Percentiles rank a stretch among this genome's conserved stretches.
Conservation (phyloP, 2,888 invertebrate genomes). For the Bembecia ichneumoniformis region DNA sequence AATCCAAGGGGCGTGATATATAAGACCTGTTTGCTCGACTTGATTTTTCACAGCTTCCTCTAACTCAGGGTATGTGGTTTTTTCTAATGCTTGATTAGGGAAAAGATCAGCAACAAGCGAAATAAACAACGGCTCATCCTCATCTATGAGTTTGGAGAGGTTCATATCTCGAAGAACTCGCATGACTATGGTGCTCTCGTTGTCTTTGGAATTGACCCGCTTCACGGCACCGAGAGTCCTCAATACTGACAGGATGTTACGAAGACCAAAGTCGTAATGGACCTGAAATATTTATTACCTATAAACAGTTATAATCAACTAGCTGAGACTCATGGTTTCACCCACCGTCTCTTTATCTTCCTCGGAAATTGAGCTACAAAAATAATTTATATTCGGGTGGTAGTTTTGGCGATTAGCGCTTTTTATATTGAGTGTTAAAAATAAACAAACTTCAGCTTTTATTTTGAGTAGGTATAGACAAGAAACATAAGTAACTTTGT, state of each 20-base stretch:
- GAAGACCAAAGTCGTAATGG: conserved; percentile 96
- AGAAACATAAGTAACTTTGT: neutral
- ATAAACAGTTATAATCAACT: conserved; percentile 11
- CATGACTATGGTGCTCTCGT: conserved; percentile 97
- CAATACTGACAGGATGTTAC: conserved; percentile 95
- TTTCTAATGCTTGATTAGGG: conserved; percentile 94
- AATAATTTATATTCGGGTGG: no score
- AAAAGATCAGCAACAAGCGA: conserved; percentile 96
- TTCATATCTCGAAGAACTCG: conserved; percentile 98
- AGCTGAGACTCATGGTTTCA: neutral
- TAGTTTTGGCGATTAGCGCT: no score
- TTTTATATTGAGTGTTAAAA: no score
- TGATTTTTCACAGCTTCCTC: conserved; percentile 90
- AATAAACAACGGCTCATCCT: conserved; percentile 97
- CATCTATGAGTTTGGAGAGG: conserved; percentile 95
- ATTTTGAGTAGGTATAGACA: no score
- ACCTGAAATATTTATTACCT: conserved; percentile 72
- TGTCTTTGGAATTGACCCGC: conserved; percentile 90
- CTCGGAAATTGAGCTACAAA: no score
- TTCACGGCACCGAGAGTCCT: conserved; percentile 94
- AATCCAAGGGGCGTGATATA: conserved; percentile 96
- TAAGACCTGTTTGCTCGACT: conserved; percentile 83
- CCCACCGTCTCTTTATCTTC: no score
- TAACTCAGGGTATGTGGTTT: conserved; percentile 88
- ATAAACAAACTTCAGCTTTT: no score